A percentile compares a stretch with the other conserved stretches of the same genome.
Evolutionary conservation across 2,113 vertebrate genomes (phyloP).

Genomic region (Oxyura jamaicensis): DNA sequence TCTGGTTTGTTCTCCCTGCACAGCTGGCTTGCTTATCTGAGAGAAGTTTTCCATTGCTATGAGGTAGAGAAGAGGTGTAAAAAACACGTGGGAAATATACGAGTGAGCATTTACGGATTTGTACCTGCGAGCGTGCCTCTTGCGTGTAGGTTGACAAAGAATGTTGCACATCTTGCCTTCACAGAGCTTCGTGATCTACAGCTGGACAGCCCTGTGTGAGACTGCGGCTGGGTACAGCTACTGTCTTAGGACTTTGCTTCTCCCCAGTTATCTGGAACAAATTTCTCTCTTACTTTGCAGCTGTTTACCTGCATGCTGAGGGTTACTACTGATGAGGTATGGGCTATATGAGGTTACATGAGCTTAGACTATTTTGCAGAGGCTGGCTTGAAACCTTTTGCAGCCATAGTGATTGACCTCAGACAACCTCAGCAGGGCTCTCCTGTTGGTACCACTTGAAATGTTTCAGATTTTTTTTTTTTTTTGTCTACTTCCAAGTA

Average conservation of each 20-base stretch:
- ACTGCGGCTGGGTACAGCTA: not conserved
- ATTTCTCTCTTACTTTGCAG: not conserved
- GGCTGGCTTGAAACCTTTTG: not conserved
- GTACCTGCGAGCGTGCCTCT: not conserved
- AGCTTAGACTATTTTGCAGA: not conserved
- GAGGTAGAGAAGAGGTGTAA: not conserved
- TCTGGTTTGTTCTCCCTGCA: not conserved
- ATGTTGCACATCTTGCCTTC: not conserved
- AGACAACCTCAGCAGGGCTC: not conserved
- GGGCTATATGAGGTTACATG: not conserved
- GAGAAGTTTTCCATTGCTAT: not conserved
- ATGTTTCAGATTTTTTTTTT: not conserved
- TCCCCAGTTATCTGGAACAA: not conserved
- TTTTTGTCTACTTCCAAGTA: not conserved
- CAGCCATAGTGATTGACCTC: not conserved
- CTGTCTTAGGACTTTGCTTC: not conserved
- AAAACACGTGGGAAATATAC: not conserved
- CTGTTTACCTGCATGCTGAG: not conserved
- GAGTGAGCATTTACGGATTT: not conserved
- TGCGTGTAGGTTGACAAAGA: not conserved
- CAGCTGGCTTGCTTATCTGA: not conserved
- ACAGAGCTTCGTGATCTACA: not conserved
- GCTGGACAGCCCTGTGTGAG: not conserved
- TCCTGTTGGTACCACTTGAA: not conserved
- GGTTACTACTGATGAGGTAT: not conserved